phyloP scores from a whole-genome alignment of 2,888 invertebrate species.

The Ennomos quercinarius region DNA sequence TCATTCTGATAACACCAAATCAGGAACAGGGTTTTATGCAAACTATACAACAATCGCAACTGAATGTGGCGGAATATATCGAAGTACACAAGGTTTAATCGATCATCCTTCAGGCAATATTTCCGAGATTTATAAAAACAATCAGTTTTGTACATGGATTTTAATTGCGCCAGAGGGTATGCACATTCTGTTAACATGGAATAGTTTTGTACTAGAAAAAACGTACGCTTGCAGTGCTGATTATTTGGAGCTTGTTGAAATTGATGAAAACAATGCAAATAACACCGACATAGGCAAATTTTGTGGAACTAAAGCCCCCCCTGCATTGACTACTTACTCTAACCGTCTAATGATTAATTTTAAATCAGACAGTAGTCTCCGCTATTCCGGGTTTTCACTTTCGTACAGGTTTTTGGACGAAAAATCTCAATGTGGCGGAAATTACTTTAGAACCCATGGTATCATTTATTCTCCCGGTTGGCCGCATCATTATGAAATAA shows the following conservation, averaged over 20 bases:
- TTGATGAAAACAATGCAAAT: constrained; percentile 78
- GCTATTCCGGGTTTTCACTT: constrained; percentile 89
- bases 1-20: constrained; percentile 82
- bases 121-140: constrained; percentile 63
- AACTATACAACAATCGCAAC: constrained; percentile 89
- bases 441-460: constrained; percentile 88
- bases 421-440: constrained; percentile 88
- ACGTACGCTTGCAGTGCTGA: constrained; percentile 87
- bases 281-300: constrained; percentile 78
- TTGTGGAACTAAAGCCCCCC: constrained; percentile 89
- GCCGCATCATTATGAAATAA: constrained; percentile 89
- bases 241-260: constrained; percentile 88
- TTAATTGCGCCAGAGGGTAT: constrained; percentile 89
- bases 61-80: constrained; percentile 91
- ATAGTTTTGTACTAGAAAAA: constrained; percentile 88
- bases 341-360: constrained; percentile 90
- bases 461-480: constrained; percentile 91
- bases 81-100: constrained; percentile 86
- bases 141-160: constrained; percentile 89
- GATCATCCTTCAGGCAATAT: constrained; percentile 81
- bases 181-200: constrained; percentile 90
- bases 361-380: constrained; percentile 79
- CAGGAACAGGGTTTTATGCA: constrained; percentile 89
- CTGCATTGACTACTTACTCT: constrained; percentile 87
- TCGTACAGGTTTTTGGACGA: constrained; percentile 85